Evolutionary conservation across 2,797 vertebrate species (phyloP).

Genomic region (Hydrocynus forskahlii): DNA sequence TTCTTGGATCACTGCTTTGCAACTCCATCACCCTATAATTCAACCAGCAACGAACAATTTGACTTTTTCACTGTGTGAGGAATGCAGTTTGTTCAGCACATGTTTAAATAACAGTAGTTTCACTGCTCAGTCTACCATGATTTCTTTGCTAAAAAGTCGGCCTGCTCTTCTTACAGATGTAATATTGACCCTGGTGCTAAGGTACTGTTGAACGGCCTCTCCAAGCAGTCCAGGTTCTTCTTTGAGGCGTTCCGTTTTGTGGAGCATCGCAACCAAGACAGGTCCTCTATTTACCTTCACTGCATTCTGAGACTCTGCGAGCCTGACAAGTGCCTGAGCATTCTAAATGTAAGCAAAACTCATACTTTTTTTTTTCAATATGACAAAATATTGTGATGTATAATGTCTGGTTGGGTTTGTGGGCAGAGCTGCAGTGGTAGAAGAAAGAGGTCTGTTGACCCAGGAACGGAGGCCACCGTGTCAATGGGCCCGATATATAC

Average conservation of each 20-base stretch:
- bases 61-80: slow-evolving; percentile 78
- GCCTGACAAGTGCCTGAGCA: slow-evolving; percentile 70
- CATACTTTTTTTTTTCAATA: background rate
- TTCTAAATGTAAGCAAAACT: slow-evolving; percentile 68
- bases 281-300: slow-evolving; percentile 79
- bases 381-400: background rate
- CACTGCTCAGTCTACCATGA: background rate
- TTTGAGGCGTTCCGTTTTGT: slow-evolving; percentile 83
- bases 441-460: slow-evolving; percentile 67
- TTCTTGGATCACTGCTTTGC: slow-evolving; percentile 81
- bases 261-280: slow-evolving; percentile 69
- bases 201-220: slow-evolving; percentile 71
- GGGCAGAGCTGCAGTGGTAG: slow-evolving; percentile 64
- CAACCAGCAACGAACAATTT: slow-evolving; percentile 58
- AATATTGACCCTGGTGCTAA: slow-evolving; percentile 54
- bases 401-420: background rate
- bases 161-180: slow-evolving; percentile 65
- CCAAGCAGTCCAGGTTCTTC: slow-evolving; percentile 68
- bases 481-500: slow-evolving; percentile 74
- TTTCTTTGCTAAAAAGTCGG: background rate
- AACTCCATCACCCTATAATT: slow-evolving; percentile 74
- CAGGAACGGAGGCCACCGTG: slow-evolving; percentile 65
- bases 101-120: background rate
- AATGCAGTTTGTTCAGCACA: background rate
- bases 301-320: slow-evolving; percentile 82